Conservation (phyloP, 2,888 invertebrate genomes). For the Noctua janthe region DNA sequence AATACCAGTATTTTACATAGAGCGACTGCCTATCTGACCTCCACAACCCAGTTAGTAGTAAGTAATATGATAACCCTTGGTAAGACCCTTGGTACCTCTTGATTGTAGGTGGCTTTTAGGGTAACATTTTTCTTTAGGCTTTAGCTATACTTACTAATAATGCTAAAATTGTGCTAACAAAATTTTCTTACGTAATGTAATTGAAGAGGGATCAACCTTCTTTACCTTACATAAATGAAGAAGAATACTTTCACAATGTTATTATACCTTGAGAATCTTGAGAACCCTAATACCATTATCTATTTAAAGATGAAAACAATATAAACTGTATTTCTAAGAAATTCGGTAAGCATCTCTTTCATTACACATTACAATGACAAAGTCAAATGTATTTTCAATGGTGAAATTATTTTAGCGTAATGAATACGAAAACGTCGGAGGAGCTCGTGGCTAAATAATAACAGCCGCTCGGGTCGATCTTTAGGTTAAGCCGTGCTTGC, state of each 20-base stretch:
- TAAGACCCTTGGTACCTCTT: no score
- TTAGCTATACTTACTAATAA: not conserved
- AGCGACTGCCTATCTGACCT: no score
- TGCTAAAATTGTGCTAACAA: not conserved
- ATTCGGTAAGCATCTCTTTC: not conserved
- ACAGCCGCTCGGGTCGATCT: no score
- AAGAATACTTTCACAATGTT: not conserved
- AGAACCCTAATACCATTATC: slow-evolving; percentile 17
- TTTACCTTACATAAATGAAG: slow-evolving; percentile 8
- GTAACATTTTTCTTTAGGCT: not conserved
- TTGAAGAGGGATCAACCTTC: not conserved
- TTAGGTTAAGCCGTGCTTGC: no score
- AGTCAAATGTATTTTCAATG: slow-evolving; percentile 3
- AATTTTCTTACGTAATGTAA: not conserved
- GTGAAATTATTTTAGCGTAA: slow-evolving; percentile 7
- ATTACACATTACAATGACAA: not conserved
- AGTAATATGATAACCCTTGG: no score
- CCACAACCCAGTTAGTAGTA: no score
- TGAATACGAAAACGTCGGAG: not conserved
- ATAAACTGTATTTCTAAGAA: slow-evolving; percentile 10
- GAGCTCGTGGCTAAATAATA: no score
- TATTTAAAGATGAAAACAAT: slow-evolving; percentile 12
- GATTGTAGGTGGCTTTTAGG: not conserved
- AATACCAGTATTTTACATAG: no score
- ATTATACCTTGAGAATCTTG: slow-evolving; percentile 4